A percentile compares a stretch with the other conserved stretches of the same genome.
Conservation (phyloP, 2,888 invertebrate species). For the Dysmachus trigonus region DNA sequence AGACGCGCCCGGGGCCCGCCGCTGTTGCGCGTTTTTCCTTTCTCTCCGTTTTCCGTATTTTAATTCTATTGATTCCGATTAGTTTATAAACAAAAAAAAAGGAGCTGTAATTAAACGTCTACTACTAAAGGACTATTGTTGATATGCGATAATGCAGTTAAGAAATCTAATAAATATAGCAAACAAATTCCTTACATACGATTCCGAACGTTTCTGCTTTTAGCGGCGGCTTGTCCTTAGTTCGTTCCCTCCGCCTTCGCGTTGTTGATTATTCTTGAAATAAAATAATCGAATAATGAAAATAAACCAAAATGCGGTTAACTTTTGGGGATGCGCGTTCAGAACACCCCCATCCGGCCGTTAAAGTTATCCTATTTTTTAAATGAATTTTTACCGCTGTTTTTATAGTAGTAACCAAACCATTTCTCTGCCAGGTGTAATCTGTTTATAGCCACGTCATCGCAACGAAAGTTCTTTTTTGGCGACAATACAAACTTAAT, state of each 20-base stretch:
- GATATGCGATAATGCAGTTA: slow-evolving; percentile 4
- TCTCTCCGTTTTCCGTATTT: slow-evolving; percentile 19
- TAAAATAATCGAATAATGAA: background rate
- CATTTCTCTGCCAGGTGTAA: background rate
- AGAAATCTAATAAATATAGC: slow-evolving; percentile 5
- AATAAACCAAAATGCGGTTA: background rate
- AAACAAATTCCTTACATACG: background rate
- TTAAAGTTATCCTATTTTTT: slow-evolving; percentile 3
- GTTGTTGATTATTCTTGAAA: background rate
- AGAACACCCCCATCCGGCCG: background rate
- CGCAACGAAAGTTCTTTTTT: slow-evolving; percentile 12
- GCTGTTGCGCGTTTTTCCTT: background rate
- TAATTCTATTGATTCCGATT: slow-evolving; percentile 30
- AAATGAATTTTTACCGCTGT: background rate
- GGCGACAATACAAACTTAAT: slow-evolving; percentile 25
- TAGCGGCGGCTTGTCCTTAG: background rate
- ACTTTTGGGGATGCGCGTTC: background rate
- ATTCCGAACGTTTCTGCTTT: background rate
- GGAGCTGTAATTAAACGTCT: slow-evolving; percentile 28
- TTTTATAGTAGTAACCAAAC: background rate
- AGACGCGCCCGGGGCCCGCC: slow-evolving; percentile 47
- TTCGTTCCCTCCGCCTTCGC: background rate
- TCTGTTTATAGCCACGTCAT: background rate
- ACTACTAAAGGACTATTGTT: slow-evolving; percentile 22
- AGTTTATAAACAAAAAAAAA: slow-evolving; percentile 19